A percentile compares a stretch with the other conserved stretches of the same genome.
These are phyloP conservation scores for Apamea crenata DNA, from an alignment of 2,888 invertebrate species.

Conservation along the genomic window DNA sequence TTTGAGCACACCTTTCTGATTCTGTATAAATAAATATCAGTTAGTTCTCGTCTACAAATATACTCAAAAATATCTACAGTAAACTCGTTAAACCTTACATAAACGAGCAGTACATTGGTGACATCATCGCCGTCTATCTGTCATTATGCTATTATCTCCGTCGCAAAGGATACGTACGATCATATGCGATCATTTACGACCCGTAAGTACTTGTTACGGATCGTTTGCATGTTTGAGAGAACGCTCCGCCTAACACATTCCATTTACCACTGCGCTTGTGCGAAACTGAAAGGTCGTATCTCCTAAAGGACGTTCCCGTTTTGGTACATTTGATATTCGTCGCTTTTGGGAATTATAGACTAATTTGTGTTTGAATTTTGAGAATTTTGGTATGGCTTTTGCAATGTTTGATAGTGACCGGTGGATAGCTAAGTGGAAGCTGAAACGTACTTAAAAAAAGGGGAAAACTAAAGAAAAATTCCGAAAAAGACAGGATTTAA, in stretches of 20 bases:
- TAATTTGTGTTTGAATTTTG: not conserved
- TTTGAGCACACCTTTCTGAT: not conserved
- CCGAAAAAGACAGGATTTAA: not conserved
- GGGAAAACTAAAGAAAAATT: not conserved
- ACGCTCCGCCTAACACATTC: constrained; percentile 60
- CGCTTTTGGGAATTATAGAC: constrained; percentile 10
- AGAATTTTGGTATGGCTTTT: not conserved
- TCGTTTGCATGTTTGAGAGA: constrained; percentile 61
- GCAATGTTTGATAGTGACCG: not conserved
- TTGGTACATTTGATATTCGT: constrained; percentile 24
- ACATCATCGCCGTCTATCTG: constrained; percentile 61
- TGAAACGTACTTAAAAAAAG: not conserved
- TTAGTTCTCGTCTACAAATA: not conserved
- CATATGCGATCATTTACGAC: constrained; percentile 67
- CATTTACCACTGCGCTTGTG: constrained; percentile 56
- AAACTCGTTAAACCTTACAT: constrained; percentile 35
- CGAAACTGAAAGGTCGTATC: constrained; percentile 36
- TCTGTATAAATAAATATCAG: not conserved
- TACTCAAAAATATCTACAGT: constrained; percentile 14
- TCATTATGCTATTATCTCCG: constrained; percentile 66
- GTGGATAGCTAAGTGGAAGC: not conserved
- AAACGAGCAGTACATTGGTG: constrained; percentile 45
- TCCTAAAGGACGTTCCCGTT: constrained; percentile 22
- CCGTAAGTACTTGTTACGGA: constrained; percentile 61
- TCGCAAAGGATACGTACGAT: constrained; percentile 63